These are phyloP conservation scores for Helicoverpa armigera DNA, from an alignment of 1,140 invertebrate genomes.

Conservation along the genomic window DNA sequence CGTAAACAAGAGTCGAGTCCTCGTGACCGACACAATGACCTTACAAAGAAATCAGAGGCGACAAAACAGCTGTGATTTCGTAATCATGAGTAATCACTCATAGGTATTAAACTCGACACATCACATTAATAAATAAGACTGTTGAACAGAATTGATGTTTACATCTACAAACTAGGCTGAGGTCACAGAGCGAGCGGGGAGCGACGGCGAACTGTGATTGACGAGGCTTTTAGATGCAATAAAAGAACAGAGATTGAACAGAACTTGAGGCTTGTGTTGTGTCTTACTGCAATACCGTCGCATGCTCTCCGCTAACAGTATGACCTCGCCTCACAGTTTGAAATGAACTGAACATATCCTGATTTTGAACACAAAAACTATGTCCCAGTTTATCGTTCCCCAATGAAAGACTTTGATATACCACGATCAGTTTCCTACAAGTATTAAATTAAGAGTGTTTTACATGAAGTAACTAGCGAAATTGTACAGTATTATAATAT, in stretches of 20 bases:
- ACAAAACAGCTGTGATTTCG: conserved; percentile 73
- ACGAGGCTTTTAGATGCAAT: conserved; percentile 19
- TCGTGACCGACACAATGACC: conserved; percentile 56
- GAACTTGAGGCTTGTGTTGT: conserved; percentile 10
- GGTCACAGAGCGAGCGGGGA: conserved; percentile 7
- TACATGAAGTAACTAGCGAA: conserved; percentile 83
- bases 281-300: neutral
- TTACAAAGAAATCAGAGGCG: conserved; percentile 63
- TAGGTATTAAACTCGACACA: conserved; percentile 65
- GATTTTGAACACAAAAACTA: conserved; percentile 55
- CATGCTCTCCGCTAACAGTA: conserved; percentile 1
- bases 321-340: conserved; percentile 44
- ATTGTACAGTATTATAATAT: conserved; percentile 86
- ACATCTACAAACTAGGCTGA: conserved; percentile 61
- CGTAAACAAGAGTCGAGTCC: conserved; percentile 59
- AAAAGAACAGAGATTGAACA: conserved; percentile 10
- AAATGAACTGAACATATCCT: conserved; percentile 70
- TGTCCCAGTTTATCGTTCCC: conserved; percentile 63
- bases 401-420: conserved; percentile 72
- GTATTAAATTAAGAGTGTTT: conserved; percentile 77
- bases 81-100: conserved; percentile 53
- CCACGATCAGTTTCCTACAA: conserved; percentile 75
- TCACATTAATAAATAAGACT: conserved; percentile 81
- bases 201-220: conserved; percentile 20
- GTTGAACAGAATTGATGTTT: conserved; percentile 84